Conservation (phyloP, 1,140 invertebrate genomes). For the Panonychus citri region DNA sequence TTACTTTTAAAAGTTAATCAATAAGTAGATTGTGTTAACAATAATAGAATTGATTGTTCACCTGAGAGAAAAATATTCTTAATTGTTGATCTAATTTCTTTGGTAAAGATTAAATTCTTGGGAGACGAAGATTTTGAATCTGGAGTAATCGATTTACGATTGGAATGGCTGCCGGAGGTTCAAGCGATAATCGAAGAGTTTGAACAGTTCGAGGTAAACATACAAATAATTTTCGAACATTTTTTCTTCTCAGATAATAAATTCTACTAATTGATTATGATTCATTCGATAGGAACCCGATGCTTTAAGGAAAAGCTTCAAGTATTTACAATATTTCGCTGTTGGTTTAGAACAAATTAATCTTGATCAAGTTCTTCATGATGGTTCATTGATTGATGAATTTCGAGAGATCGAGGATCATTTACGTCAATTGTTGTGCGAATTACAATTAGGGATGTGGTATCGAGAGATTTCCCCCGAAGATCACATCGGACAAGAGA, state of each 20-base stretch:
- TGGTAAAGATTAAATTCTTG: no score
- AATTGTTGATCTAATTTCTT: no score
- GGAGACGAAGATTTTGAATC: no score
- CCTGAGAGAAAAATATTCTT: no score
- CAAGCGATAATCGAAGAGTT: no score
- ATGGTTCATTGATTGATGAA: constrained; percentile 25
- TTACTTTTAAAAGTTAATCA: no score
- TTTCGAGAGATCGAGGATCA: constrained; percentile 33
- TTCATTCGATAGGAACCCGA: constrained; percentile 6
- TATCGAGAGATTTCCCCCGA: constrained; percentile 27
- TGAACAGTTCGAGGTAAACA: no score
- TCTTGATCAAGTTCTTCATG: constrained; percentile 31
- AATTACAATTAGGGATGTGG: constrained; percentile 31
- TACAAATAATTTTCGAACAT: no score
- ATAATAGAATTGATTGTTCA: no score
- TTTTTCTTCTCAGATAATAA: background rate
- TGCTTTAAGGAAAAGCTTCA: constrained; percentile 30
- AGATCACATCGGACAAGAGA: constrained; percentile 24
- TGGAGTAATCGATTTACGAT: no score
- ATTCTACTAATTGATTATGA: background rate
- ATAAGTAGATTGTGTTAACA: no score
- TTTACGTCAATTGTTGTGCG: constrained; percentile 33
- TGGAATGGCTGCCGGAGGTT: no score
- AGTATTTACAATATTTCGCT: constrained; percentile 36
- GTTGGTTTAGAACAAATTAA: constrained; percentile 40